Conservation (phyloP, 2,113 vertebrate species). For the Sciurus niger region DNA sequence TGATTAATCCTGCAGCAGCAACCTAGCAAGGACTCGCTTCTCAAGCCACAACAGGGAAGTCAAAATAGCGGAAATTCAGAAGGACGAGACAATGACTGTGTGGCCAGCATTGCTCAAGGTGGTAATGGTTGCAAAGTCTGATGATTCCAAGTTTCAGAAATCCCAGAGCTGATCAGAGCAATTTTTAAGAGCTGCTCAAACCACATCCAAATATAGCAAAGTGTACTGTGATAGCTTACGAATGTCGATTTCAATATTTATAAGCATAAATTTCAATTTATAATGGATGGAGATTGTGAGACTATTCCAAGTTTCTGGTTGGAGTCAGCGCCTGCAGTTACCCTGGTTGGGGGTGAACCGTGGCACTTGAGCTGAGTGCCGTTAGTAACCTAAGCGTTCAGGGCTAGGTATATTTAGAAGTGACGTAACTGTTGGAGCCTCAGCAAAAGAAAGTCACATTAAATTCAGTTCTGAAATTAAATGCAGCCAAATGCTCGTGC, state of each 20-base stretch:
- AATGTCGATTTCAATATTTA: neutral
- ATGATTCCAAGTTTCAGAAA: neutral
- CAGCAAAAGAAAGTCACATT: neutral
- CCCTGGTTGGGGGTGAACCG: neutral
- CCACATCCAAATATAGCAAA: neutral
- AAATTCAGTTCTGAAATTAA: slow-evolving; percentile 45
- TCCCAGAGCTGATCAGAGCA: neutral
- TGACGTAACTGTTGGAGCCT: neutral
- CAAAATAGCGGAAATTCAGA: neutral
- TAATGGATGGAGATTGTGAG: neutral
- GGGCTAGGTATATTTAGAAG: slow-evolving; percentile 60
- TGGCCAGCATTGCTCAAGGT: neutral
- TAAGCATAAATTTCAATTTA: neutral
- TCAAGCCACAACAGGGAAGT: fast-evolving
- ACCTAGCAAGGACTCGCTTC: fast-evolving
- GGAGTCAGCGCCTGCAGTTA: neutral
- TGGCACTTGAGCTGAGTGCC: neutral
- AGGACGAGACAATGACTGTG: neutral
- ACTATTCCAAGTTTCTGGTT: neutral
- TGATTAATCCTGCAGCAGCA: fast-evolving
- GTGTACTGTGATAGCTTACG: neutral
- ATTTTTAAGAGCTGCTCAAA: neutral
- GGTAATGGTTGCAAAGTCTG: neutral
- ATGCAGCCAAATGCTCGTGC: slow-evolving; percentile 43
- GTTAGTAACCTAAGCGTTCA: neutral